Base-by-base conservation (phyloP, 2,797 vertebrate genomes). In the Falco peregrinus region DNA sequence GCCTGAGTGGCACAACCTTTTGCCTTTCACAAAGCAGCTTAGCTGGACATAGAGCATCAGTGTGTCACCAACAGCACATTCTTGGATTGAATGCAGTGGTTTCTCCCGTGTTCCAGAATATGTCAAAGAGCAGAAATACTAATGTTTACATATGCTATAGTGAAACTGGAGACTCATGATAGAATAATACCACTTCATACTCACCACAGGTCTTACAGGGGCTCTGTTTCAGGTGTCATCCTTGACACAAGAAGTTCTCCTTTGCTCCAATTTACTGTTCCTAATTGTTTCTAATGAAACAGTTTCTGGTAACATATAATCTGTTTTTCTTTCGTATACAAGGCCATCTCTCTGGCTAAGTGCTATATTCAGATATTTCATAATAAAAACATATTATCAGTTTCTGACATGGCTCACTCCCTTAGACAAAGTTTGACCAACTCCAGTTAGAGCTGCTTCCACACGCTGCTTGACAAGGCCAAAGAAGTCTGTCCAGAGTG, bases 41-140 rank as follows among this genome's bases (percentile, higher is more conserved):
- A 68, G 53, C 56, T 88, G 73, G 79, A 77, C 29, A 22, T 67
- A 60, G 69, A 95, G 61, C 80, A 96, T 95, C 95, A 26, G 21
- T 18, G 41, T 90, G 50, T 91, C 59, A 80, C 82, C 67, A 79
- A 19, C 22, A 94, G 16, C 54, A 28, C 37, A 8, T 45, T 57
- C 82, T 81, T 83, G 48, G 77, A 82, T 56, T 57, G 68, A 96
- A 76, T 41, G 45, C 5, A 18, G 29, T 64, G 31, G 29, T 73
- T 85, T 70, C 45, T 84, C 17, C 74, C 43, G 13, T 90, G 59
- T 89, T 78, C 33, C 71, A 87, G 35, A 82, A 65, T 50, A 70
- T 26, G 50, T 45, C 57, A 81, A 80, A 54, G 39, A 92, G 41
- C 57, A 91, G 60, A 95, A 94, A 67, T 69, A n/a, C 21, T 83